Conservation (phyloP, 2,113 vertebrate species). For the Oreotragus oreotragus region DNA sequence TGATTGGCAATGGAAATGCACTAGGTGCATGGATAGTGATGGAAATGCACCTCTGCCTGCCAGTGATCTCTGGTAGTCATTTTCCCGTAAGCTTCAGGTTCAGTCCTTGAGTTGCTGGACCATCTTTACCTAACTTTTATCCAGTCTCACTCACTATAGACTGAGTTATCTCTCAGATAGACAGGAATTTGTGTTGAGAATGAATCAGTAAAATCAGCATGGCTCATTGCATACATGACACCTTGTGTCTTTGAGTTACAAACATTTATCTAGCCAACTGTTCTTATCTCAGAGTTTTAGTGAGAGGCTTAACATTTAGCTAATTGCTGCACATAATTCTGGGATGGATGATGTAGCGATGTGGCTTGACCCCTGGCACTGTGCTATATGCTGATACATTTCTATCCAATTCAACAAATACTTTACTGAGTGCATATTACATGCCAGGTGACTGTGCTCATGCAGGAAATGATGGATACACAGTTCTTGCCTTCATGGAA, state of each 20-base stretch:
- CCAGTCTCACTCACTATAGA: not conserved
- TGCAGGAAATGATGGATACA: not conserved
- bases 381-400: not conserved
- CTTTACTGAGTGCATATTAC: not conserved
- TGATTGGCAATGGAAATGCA: not conserved
- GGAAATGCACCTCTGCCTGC: not conserved
- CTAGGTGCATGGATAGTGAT: accelerated
- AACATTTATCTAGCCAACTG: not conserved
- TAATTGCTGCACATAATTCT: not conserved
- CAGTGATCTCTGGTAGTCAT: no score
- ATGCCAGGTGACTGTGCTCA: no score
- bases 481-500: not conserved
- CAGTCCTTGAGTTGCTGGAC: not conserved
- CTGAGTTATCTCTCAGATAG: not conserved
- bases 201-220: not conserved
- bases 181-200: not conserved
- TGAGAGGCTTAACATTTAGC: not conserved
- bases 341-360: not conserved
- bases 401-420: not conserved
- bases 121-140: not conserved
- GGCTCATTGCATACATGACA: not conserved
- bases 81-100: not conserved
- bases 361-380: not conserved
- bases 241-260: not conserved
- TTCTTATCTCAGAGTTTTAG: not conserved